Conservation (phyloP, 1,140 invertebrate genomes). For the Streblospio benedicti region DNA sequence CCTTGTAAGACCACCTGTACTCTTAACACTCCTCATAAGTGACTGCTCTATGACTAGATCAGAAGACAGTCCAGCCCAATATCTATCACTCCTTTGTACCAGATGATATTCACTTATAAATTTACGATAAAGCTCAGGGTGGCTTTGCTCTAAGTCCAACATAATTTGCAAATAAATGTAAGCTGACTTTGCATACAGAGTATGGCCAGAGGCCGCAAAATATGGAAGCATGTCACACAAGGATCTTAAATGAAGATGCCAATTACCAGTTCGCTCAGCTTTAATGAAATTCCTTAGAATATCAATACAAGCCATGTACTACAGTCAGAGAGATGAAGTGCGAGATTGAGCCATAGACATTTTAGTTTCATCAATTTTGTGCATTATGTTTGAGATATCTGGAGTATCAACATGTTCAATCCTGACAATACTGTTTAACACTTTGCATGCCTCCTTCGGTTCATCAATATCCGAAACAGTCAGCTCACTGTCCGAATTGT, state of each 20-base stretch:
- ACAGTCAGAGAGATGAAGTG: not conserved
- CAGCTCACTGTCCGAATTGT: not conserved
- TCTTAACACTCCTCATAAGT: constrained; percentile 37
- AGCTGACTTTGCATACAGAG: constrained; percentile 8
- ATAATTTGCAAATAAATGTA: constrained; percentile 4
- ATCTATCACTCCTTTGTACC: constrained; percentile 27
- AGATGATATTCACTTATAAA: constrained; percentile 11
- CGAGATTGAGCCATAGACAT: too few relatives aligned
- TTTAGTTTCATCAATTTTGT: too few relatives aligned
- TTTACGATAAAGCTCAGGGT: not conserved
- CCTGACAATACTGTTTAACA: too few relatives aligned
- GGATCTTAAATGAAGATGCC: not conserved
- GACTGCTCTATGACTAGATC: constrained; percentile 31
- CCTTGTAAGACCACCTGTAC: constrained; percentile 30
- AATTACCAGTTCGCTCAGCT: not conserved
- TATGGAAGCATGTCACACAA: constrained; percentile 10
- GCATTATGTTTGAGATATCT: too few relatives aligned
- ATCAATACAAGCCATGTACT: not conserved
- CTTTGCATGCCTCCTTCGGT: not conserved
- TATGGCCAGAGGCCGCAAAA: not conserved
- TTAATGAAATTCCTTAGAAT: not conserved
- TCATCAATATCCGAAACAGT: not conserved
- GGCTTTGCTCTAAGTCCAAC: not conserved
- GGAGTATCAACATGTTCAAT: too few relatives aligned
- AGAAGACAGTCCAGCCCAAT: constrained; percentile 39